Percentiles rank a stretch among this genome's conserved stretches.
phyloP scores from a whole-genome alignment of 1,140 invertebrate genomes.

The Pogonus chalceus region DNA sequence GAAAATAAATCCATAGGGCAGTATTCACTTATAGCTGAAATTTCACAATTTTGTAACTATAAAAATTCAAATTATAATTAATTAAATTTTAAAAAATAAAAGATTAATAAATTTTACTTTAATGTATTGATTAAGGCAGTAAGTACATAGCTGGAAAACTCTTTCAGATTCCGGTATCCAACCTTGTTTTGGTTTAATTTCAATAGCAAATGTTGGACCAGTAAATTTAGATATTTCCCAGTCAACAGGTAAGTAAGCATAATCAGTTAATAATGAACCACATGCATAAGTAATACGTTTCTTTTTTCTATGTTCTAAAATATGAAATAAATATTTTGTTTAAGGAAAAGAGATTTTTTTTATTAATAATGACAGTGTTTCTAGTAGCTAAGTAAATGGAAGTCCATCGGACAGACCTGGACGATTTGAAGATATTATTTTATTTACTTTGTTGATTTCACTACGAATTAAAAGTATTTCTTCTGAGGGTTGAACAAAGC shows the following conservation, averaged over 20 bases:
- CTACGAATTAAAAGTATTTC: neutral
- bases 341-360: no score
- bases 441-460: neutral
- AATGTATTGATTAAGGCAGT: neutral
- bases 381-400: no score
- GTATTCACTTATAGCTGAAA: neutral
- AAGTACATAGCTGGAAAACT: neutral
- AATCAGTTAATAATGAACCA: conserved; percentile 1
- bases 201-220: conserved; percentile 1
- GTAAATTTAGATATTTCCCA: neutral
- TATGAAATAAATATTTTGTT: no score
- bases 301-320: neutral
- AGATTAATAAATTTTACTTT: neutral
- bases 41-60: neutral
- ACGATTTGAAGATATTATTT: neutral
- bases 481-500: neutral
- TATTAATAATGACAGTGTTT: no score
- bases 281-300: neutral
- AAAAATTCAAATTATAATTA: neutral
- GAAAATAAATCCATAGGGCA: conserved; percentile 1
- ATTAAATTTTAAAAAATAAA: neutral
- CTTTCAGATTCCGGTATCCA: neutral
- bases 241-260: neutral
- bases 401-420: neutral
- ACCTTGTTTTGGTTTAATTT: neutral